A percentile compares a stretch with the other conserved stretches of the same genome.
These are phyloP conservation scores for Artemia sp. DNA, from an alignment of 2,888 invertebrate species.

Conservation along the genomic window DNA sequence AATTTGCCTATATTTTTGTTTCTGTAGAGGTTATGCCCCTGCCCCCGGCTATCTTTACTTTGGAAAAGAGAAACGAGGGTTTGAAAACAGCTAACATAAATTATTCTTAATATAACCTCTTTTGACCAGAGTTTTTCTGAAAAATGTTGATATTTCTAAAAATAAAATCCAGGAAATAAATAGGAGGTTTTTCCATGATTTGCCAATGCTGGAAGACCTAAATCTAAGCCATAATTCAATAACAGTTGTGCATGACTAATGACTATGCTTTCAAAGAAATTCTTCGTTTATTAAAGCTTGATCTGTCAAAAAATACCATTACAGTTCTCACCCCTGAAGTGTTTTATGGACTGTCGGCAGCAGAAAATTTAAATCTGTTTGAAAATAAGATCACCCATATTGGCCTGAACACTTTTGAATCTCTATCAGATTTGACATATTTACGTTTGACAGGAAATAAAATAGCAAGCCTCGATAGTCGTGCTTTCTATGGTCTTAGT, in stretches of 20 bases:
- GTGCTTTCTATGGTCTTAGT: background rate
- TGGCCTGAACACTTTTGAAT: background rate
- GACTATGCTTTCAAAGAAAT: background rate
- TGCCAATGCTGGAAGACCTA: background rate
- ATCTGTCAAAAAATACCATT: conserved; percentile 3
- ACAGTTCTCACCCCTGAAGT: conserved; percentile 14
- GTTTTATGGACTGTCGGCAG: background rate
- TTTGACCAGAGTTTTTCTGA: too few relatives aligned
- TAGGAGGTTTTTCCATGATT: background rate
- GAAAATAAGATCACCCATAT: background rate
- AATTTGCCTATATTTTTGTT: too few relatives aligned
- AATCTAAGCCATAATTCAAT: background rate
- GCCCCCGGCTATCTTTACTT: too few relatives aligned
- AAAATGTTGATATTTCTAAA: background rate
- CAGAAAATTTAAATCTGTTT: background rate
- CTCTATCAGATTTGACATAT: background rate
- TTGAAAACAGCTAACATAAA: too few relatives aligned
- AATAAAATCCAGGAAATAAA: background rate
- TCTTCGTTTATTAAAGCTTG: background rate
- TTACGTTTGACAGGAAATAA: background rate
- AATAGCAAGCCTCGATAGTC: background rate
- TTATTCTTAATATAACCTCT: too few relatives aligned
- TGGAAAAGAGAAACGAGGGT: too few relatives aligned
- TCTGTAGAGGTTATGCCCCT: too few relatives aligned
- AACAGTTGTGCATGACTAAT: background rate